phyloP scores from a whole-genome alignment of 2,113 vertebrate genomes.

The Aramus guarauna region DNA sequence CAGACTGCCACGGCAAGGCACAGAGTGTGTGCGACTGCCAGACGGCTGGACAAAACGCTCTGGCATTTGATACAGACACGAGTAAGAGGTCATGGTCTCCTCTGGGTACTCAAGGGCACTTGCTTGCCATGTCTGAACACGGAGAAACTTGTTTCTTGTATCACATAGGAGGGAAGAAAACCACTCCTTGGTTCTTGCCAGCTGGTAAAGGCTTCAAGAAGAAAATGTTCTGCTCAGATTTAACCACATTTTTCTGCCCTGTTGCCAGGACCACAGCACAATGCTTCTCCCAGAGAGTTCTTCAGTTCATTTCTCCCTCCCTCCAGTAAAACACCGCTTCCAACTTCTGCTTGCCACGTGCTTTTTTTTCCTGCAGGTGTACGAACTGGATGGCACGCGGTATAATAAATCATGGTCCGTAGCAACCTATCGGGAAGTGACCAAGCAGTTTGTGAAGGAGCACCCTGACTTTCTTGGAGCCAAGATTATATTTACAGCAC shows the following conservation, averaged over 20 bases:
- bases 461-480: conserved; percentile 85
- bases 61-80: neutral
- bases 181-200: neutral
- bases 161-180: neutral
- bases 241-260: neutral
- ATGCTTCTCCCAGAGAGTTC: neutral
- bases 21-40: neutral
- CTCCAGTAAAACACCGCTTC: neutral
- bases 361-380: conserved; percentile 70
- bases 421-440: conserved; percentile 76
- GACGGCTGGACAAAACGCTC: neutral
- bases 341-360: neutral
- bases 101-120: neutral
- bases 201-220: neutral
- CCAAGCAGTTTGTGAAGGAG: conserved; percentile 68
- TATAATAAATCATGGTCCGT: conserved; percentile 77
- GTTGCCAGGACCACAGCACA: neutral
- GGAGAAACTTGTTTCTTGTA: neutral
- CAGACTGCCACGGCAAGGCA: neutral
- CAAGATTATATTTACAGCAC: conserved; percentile 76
- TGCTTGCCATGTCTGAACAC: neutral
- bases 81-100: neutral
- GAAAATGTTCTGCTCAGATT: neutral
- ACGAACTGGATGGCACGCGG: conserved; percentile 83
- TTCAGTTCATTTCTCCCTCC: neutral